Base-by-base conservation (phyloP, 2,797 vertebrate genomes). In the Synanceia verrucosa region DNA sequence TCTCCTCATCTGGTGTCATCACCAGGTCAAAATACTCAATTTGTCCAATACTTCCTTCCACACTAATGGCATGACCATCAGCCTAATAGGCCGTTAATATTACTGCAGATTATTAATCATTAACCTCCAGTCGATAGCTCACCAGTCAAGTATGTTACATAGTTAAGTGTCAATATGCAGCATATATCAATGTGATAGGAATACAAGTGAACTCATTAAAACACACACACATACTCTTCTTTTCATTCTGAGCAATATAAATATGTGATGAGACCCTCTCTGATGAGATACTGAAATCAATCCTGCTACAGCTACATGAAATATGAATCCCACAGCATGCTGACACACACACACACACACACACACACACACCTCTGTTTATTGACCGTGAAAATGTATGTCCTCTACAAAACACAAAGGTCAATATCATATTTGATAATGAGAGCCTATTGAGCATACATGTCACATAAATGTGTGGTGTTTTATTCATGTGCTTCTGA, bases 261-360 rank as follows among this genome's bases (percentile, higher is more conserved):
- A 50, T 11, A 31, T 5, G 6, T 37, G 28, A 62, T 21, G 28
- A 60, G 66, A 62, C 75, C 46, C 43, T 13, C 18, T 76, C 48
- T 76, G 37, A 79, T 70, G 63, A 79, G 75, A 67, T 11, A 7
- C 60, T 65, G 53, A 81, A 82, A 84, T 81, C 83, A 77, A 65
- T 79, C 48, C 14, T 34, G 52, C 9, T 43, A 53, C 48, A 58
- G 56, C 24, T 26, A 36, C 36, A 71, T 75, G 62, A 81, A 81
- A 81, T 65, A 65, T 73, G 70, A 79, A 62, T 44, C 63, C 28
- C 18, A 28, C 51, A 44, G 19, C 2, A 59, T 70, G 52, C 57
- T 67, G 28, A 64, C 24, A 24, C 23, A 21, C 53, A 48, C 29
- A 24, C n/a, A n/a, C 34, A 26, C 48, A 36, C 72, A 31, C 53